phyloP scores from a whole-genome alignment of 2,797 vertebrate species.

The Columba guinea region DNA sequence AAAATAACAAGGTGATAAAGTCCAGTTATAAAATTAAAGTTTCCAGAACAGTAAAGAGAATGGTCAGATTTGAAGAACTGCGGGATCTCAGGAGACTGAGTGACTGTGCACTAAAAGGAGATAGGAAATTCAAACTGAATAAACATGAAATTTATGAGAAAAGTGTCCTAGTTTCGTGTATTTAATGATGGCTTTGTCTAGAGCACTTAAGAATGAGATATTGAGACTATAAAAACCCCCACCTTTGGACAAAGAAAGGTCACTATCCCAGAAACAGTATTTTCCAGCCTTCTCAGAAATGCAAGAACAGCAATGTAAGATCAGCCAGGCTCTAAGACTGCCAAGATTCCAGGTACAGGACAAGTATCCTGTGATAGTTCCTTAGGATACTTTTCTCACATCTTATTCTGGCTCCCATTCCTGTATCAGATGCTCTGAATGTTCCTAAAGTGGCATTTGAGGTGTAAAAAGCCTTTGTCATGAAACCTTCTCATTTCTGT shows the following conservation, averaged over 20 bases:
- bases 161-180: neutral
- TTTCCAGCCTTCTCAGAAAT: neutral
- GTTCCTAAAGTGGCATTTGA: neutral
- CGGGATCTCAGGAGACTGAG: neutral
- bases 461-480: neutral
- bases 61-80: neutral
- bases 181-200: neutral
- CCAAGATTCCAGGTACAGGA: neutral
- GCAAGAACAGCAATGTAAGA: neutral
- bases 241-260: neutral
- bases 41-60: neutral
- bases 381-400: neutral
- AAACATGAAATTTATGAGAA: neutral
- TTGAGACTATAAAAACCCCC: rapidly evolving
- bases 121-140: neutral
- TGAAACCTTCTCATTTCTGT: neutral
- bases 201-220: neutral
- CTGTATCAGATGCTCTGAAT: neutral
- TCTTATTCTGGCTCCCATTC: neutral
- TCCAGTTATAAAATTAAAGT: neutral
- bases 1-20: neutral
- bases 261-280: neutral
- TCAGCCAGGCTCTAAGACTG: neutral
- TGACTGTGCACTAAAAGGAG: neutral
- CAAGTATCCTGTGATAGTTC: neutral